These are phyloP conservation scores for Denticeps clupeoides DNA, from an alignment of 2,797 vertebrate species.

Conservation along the genomic window DNA sequence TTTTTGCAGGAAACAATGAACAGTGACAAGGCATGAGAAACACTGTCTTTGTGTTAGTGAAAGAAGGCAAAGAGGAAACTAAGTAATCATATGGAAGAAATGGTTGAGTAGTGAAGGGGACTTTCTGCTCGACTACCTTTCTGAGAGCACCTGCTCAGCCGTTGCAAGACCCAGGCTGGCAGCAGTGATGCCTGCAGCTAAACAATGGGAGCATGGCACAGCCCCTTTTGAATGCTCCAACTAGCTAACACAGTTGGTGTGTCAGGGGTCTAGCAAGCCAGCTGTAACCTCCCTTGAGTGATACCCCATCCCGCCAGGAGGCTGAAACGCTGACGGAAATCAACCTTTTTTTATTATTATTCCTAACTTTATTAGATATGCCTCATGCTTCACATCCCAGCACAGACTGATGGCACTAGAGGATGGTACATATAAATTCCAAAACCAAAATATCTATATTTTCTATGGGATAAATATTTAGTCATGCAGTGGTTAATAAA, in stretches of 20 bases:
- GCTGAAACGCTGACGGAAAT: conserved; percentile 52
- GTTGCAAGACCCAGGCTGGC: conserved; percentile 46
- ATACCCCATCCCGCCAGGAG: conserved; percentile 68
- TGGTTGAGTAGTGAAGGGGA: conserved; percentile 23
- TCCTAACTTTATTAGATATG: conserved; percentile 67
- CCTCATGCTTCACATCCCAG: conserved; percentile 64
- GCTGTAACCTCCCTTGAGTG: conserved; percentile 80
- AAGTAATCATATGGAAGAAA: background rate
- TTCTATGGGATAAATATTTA: no score
- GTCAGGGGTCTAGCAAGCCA: conserved; percentile 84
- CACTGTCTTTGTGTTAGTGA: no score
- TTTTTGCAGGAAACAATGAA: conserved; percentile 74
- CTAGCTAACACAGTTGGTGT: conserved; percentile 79
- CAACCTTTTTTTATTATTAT: conserved; percentile 59
- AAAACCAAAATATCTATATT: no score
- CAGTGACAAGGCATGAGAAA: conserved; percentile 62
- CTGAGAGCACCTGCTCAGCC: conserved; percentile 67
- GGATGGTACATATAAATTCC: no score
- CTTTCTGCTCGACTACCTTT: conserved; percentile 81
- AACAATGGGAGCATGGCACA: conserved; percentile 70
- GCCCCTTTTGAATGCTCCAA: conserved; percentile 65
- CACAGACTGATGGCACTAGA: no score
- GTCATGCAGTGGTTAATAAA: no score
- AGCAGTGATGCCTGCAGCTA: conserved; percentile 47
- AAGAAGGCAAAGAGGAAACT: conserved; percentile 38